A percentile compares a stretch with the other conserved stretches of the same genome.
Evolutionary conservation across 2,113 vertebrate species (phyloP).

Genomic region (Sinocyclocheilus rhinocerous): DNA sequence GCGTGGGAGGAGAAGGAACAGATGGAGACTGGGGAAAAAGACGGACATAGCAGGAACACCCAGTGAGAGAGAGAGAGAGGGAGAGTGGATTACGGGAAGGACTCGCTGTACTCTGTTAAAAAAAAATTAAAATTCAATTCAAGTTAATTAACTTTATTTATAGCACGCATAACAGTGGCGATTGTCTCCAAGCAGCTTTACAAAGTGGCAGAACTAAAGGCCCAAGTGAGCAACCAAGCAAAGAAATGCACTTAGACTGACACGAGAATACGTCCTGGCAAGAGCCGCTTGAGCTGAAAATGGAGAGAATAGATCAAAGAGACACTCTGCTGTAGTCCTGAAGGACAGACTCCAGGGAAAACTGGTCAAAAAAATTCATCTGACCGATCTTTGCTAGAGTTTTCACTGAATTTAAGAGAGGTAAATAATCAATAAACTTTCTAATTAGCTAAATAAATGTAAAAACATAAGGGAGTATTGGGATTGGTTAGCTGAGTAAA

Average conservation of each 20-base stretch:
- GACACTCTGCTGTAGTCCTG: neutral
- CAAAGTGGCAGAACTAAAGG: conserved; percentile 23
- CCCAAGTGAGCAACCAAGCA: conserved; percentile 26
- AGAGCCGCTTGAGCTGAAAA: neutral
- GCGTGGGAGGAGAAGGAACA: conserved; percentile 27
- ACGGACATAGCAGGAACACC: conserved; percentile 39
- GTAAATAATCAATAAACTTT: neutral
- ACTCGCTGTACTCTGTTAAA: neutral
- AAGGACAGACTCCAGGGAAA: neutral
- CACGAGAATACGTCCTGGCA: neutral
- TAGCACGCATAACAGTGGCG: conserved; percentile 6
- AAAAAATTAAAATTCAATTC: neutral
- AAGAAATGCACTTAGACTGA: conserved; percentile 26
- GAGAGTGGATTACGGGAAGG: neutral
- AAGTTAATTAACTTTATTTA: conserved; percentile 33
- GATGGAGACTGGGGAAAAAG: conserved; percentile 30
- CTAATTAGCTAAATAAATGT: neutral
- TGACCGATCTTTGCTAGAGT: neutral
- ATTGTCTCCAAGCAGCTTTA: conserved; percentile 8
- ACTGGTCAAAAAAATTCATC: neutral
- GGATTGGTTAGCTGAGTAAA: too few relatives aligned
- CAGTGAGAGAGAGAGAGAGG: neutral
- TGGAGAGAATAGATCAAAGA: conserved; percentile 9
- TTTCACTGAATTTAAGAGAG: neutral
- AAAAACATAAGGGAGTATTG: too few relatives aligned